Base-by-base conservation (phyloP, 2,113 vertebrate genomes). In the Verasper variegatus region DNA sequence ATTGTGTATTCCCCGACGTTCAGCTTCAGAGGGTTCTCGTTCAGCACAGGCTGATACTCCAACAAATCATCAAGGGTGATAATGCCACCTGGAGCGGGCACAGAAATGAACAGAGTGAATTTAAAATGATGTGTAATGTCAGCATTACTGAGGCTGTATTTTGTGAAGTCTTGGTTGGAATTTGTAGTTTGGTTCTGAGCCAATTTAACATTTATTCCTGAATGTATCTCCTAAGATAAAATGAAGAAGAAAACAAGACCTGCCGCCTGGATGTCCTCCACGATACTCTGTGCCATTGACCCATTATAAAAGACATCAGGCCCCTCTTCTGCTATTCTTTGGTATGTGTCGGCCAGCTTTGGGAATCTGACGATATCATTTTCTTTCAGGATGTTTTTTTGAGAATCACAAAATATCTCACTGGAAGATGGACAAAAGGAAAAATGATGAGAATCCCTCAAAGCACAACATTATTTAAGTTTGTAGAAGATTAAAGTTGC, bases 221-320 rank as follows among this genome's bases (percentile, higher is more conserved):
- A 1, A 18, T 12, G 37, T 37, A 17, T 64, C 17, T 31, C 31
- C 31, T 0, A 17, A 35, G 52, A 67, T 18, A 21, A 21, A 57
- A n/a, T 54, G 5, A 73, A 62, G 0, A 37, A 58, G 51, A 55
- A 71, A 73, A 35, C 18, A 27, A 60, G 64, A 89, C 98, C 98
- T 89, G 92, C 95, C 0, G 68, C 92, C 74, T n/a, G 92, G 91
- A 99, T 95, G 90, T 98, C 98, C 26, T 93, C 84, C 14, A 97
- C 93, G 56, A 99, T 96, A 82, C 93, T 95, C 10, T 89, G 84
- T 0, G 97, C 96, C 90, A 99, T 94, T 11, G 94, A 95, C 40
- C 97, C 97, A 0, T 92, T 96, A 86, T 99, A 99, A 93, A 99
- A 99, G 54, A 95, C 95, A 60, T 95, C 93, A 5, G 97, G 93